phyloP scores from a whole-genome alignment of 2,797 vertebrate species.

The Craterocephalus amniculus region DNA sequence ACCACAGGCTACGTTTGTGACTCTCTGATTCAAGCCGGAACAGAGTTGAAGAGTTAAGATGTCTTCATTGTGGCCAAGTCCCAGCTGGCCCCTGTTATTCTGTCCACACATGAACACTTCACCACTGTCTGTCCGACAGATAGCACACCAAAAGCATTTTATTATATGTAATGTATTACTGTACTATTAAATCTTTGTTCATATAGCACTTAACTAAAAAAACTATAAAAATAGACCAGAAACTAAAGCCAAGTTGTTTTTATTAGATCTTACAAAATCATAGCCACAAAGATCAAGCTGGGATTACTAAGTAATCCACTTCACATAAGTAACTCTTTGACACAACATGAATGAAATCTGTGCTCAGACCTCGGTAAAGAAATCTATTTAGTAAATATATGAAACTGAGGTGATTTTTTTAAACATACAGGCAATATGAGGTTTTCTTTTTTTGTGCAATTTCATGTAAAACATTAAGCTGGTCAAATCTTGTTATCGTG shows the following conservation, averaged over 20 bases:
- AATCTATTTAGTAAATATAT: neutral
- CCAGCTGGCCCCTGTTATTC: conserved; percentile 92
- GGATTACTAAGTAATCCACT: too few relatives aligned
- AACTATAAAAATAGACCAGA: too few relatives aligned
- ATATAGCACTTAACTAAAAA: neutral
- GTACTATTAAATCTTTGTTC: neutral
- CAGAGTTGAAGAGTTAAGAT: conserved; percentile 83
- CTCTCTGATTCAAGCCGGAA: conserved; percentile 64
- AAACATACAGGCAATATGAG: neutral
- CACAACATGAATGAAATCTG: neutral
- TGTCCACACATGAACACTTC: conserved; percentile 90
- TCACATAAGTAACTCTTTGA: too few relatives aligned
- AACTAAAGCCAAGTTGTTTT: too few relatives aligned
- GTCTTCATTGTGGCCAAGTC: conserved; percentile 85
- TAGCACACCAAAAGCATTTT: conserved; percentile 12
- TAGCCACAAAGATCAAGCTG: too few relatives aligned
- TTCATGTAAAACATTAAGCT: too few relatives aligned
- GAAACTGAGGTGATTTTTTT: neutral
- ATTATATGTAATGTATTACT: too few relatives aligned
- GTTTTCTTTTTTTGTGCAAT: neutral
- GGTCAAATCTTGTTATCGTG: neutral
- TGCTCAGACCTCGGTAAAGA: neutral
- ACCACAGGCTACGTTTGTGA: conserved; percentile 89
- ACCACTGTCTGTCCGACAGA: conserved; percentile 78
- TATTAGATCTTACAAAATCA: too few relatives aligned